Base-by-base conservation (phyloP, 2,888 invertebrate genomes). In the Atrina japonica region DNA sequence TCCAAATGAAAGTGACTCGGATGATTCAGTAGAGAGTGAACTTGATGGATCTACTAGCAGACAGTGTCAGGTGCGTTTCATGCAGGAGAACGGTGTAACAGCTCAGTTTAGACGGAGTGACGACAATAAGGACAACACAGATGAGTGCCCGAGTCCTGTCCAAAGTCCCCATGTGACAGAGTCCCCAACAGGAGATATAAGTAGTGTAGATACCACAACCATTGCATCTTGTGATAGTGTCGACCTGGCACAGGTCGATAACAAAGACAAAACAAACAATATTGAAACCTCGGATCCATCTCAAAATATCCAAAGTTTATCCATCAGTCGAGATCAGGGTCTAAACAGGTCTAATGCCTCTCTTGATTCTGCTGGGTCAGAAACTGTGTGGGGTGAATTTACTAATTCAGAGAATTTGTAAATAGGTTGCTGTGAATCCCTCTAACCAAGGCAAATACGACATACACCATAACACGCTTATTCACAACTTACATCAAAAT, bases 1-100 rank as follows among this genome's bases (percentile, higher is more conserved):
- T 18, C 75, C 70, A 1, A 75, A 74, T 61, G 76, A 76, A 14
- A 74, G 65, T 43, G 73, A 75, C 30, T 73, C 75, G 5, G 56
- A 73, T 9, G 72, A 70, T 29, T 68, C 70, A 21, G 68, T 35
- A 21, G 64, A 66, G 16, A 67, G 68, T 70, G 72, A 74, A 21
- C 21, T 60, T 59, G 73, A 72, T 18, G 21, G 35, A 27, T 40
- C 55, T 27, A 55, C 23, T 27, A 56, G 41, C 21, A 64, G 64
- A n/a, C 23, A 18, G 25, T 63, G 56, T 3, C 45, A 50, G 41
- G 69, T 69, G 3, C 56, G 45, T 25, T 63, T 63, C 25, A 63
- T 63, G 3, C 56, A 63, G 18, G 69, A 69, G 18, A 53, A 29
- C 45, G 47, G 52, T 6, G 53, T 68, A 41, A 43, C 69, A n/a